Percentiles rank a stretch among this genome's conserved stretches.
These are phyloP conservation scores for Caretta caretta DNA, from an alignment of 2,113 vertebrate genomes.

Conservation along the genomic window DNA sequence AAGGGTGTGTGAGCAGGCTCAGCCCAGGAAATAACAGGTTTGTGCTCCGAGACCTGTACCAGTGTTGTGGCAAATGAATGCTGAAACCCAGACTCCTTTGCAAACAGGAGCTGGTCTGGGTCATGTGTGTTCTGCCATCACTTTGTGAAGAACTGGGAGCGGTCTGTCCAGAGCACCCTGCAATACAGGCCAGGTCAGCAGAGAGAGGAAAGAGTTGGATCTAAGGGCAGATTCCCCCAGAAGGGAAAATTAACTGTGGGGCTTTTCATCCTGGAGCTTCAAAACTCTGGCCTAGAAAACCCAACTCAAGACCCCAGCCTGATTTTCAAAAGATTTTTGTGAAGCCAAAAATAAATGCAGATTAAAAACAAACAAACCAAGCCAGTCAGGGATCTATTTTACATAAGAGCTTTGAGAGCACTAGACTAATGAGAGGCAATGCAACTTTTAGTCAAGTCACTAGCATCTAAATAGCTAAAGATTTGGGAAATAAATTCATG, in stretches of 20 bases:
- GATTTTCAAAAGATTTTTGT: accelerated
- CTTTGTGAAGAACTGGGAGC: background rate
- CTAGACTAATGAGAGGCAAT: accelerated
- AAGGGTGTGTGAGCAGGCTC: background rate
- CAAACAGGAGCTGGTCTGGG: background rate
- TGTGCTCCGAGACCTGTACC: background rate
- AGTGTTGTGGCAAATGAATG: accelerated
- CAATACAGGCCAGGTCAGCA: background rate
- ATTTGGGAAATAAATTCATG: background rate
- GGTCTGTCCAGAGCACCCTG: background rate
- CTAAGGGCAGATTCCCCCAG: background rate
- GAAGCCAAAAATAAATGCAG: accelerated
- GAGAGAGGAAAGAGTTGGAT: background rate
- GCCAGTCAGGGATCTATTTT: background rate
- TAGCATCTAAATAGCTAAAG: accelerated
- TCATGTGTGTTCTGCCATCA: background rate
- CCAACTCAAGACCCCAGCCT: accelerated
- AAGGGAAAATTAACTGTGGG: background rate
- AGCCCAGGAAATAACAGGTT: background rate
- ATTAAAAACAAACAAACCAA: accelerated
- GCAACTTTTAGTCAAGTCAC: background rate
- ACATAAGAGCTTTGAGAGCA: background rate
- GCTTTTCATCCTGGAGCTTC: background rate
- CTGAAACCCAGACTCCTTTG: background rate
- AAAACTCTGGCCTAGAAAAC: background rate